A percentile compares a stretch with the other conserved stretches of the same genome.
phyloP scores from a whole-genome alignment of 2,888 invertebrate genomes.

The Drosophila fulvimacula region DNA sequence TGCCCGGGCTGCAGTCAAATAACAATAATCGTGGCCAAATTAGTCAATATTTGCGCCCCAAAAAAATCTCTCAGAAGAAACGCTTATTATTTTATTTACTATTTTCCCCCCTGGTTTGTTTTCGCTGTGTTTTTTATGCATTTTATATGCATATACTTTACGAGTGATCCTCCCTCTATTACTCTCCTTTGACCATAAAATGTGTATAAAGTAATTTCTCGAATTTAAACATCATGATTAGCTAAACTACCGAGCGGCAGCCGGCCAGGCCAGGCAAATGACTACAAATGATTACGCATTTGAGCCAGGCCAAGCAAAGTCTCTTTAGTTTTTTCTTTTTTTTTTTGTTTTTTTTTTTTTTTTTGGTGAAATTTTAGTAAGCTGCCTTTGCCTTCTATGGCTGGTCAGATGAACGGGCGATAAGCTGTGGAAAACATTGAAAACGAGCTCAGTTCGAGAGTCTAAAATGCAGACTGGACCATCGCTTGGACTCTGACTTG shows the following conservation, averaged over 20 bases:
- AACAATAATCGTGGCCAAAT: constrained; percentile 82
- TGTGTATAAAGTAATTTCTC: constrained; percentile 76
- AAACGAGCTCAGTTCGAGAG: constrained; percentile 71
- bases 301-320: constrained; percentile 45
- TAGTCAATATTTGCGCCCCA: constrained; percentile 81
- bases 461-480: constrained; percentile 42
- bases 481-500: constrained; percentile 36
- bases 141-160: constrained; percentile 28
- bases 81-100: constrained; percentile 69
- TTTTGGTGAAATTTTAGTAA: constrained; percentile 63
- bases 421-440: constrained; percentile 63
- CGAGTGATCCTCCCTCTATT: constrained; percentile 16
- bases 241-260: constrained; percentile 60
- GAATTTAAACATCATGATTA: constrained; percentile 77
- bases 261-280: constrained; percentile 68
- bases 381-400: constrained; percentile 47
- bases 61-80: constrained; percentile 62
- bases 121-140: constrained; percentile 30
- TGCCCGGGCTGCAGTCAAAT: constrained; percentile 54
- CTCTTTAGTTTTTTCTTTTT: background rate
- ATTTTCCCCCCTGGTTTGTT: background rate
- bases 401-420: constrained; percentile 53
- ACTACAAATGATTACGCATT: constrained; percentile 78
- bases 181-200: constrained; percentile 45
- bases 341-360: constrained; percentile 14